Conservation (phyloP, 1,140 invertebrate genomes). For the Caerostris extrusa region DNA sequence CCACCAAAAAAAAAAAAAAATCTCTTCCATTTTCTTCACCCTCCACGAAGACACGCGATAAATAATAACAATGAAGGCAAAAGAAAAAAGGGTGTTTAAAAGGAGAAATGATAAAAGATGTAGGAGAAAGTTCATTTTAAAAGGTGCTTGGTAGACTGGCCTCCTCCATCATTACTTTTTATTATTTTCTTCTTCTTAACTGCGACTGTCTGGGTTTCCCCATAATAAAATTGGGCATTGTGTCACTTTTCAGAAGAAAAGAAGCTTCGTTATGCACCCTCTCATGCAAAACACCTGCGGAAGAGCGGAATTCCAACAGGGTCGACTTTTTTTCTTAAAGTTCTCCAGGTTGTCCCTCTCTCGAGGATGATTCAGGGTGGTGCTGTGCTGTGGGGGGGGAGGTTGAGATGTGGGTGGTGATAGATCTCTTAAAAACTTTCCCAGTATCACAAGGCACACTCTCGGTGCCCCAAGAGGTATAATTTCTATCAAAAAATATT, state of each 20-base stretch:
- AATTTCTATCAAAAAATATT: too few relatives aligned
- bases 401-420: too few relatives aligned
- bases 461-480: too few relatives aligned
- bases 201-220: background rate
- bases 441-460: too few relatives aligned
- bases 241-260: conserved; percentile 39
- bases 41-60: background rate
- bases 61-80: conserved; percentile 9
- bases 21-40: background rate
- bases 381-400: too few relatives aligned
- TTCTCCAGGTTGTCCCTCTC: background rate
- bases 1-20: too few relatives aligned
- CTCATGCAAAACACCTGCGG: background rate
- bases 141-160: background rate
- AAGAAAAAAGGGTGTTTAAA: background rate
- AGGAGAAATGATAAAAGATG: background rate
- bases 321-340: background rate
- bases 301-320: background rate
- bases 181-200: background rate
- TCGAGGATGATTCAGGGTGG: too few relatives aligned
- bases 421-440: too few relatives aligned
- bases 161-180: conserved; percentile 1
- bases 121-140: background rate
- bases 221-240: conserved; percentile 44
- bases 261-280: conserved; percentile 21